Evolutionary conservation across 2,797 vertebrate species (phyloP).

Genomic region (Tokudaia tokunoshimensis): DNA sequence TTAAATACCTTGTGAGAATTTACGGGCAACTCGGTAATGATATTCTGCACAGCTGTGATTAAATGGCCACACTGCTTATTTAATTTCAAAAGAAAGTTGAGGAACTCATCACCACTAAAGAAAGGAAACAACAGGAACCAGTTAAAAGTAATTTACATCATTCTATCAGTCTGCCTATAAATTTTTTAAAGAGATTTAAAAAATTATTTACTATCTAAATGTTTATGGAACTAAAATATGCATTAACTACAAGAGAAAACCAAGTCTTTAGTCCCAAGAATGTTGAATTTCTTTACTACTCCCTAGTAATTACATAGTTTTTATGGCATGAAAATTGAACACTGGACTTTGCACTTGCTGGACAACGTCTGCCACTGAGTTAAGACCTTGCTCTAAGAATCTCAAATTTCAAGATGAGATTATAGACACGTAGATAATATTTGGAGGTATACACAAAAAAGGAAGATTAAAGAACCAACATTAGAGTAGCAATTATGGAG

Average conservation of each 20-base stretch:
- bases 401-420: constrained; percentile 42
- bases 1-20: constrained; percentile 93
- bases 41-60: constrained; percentile 90
- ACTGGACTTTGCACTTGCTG: neutral
- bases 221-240: constrained; percentile 43
- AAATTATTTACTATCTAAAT: neutral
- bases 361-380: neutral
- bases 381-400: neutral
- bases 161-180: constrained; percentile 23
- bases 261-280: neutral
- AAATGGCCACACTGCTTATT: constrained; percentile 93
- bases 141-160: constrained; percentile 52
- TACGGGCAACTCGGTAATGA: constrained; percentile 90
- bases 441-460: neutral
- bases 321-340: neutral
- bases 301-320: neutral
- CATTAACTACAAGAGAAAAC: constrained; percentile 43
- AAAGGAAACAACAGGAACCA: constrained; percentile 66
- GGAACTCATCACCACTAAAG: constrained; percentile 93
- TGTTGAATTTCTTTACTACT: neutral
- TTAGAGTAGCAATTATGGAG: neutral
- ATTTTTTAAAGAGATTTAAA: constrained; percentile 45
- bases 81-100: constrained; percentile 93
- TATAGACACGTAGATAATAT: neutral
- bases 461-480: constrained; percentile 10